Evolutionary conservation across 2,888 invertebrate genomes (phyloP).

Genomic region (Dicroscelio sp.): DNA sequence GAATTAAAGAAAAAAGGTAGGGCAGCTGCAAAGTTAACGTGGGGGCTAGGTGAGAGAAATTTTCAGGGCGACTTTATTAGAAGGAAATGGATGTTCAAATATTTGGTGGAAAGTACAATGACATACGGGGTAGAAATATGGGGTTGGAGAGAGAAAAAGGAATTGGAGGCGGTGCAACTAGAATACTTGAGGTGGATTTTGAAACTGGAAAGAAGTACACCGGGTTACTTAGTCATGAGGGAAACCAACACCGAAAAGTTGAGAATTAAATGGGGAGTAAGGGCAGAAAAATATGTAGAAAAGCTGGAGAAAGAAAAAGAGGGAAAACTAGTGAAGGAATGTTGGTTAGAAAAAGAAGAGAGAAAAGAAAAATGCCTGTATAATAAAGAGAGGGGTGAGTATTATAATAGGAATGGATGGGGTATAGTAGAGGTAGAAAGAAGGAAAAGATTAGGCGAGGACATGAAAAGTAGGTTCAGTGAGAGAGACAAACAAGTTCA

Average conservation of each 20-base stretch:
- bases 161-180: not conserved
- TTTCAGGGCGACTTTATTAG: slow-evolving; percentile 36
- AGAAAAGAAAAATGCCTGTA: not conserved
- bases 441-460: slow-evolving; percentile 13
- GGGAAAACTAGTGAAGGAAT: not conserved
- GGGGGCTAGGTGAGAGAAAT: not conserved
- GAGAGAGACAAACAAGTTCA: slow-evolving; percentile 1
- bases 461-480: not conserved
- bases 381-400: not conserved
- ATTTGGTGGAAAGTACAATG: not conserved
- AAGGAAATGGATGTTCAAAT: slow-evolving; percentile 7
- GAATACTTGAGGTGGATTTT: slow-evolving; percentile 16
- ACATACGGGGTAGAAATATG: slow-evolving; percentile 17
- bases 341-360: slow-evolving; percentile 22
- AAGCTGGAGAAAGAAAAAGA: not conserved
- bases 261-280: slow-evolving; percentile 14
- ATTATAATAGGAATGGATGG: not conserved
- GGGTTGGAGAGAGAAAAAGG: not conserved
- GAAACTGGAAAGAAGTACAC: not conserved
- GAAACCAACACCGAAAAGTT: not conserved
- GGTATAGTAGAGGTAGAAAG: not conserved
- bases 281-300: not conserved
- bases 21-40: not conserved
- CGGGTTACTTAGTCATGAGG: slow-evolving; percentile 4
- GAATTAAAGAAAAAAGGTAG: not conserved